Evolutionary conservation across 2,113 vertebrate species (phyloP).

Genomic region (Puntigrus tetrazona): DNA sequence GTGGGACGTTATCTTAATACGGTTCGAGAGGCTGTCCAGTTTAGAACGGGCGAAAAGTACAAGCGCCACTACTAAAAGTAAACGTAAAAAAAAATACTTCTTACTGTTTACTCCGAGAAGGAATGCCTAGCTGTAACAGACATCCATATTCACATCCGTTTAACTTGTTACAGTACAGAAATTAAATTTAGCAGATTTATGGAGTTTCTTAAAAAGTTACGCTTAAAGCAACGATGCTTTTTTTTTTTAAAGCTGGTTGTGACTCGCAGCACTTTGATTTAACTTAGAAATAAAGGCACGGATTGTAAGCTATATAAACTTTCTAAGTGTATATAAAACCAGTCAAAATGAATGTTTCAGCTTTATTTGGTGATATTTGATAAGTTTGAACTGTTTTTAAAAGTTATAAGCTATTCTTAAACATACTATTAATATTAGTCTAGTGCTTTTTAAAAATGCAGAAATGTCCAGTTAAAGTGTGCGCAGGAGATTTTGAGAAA

Average conservation of each 20-base stretch:
- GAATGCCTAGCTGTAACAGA: background rate
- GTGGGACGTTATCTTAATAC: slow-evolving; percentile 54
- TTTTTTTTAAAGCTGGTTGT: background rate
- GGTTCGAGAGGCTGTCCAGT: slow-evolving; percentile 19
- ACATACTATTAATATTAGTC: background rate
- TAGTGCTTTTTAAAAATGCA: background rate
- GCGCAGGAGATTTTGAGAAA: background rate
- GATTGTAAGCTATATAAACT: too few relatives aligned
- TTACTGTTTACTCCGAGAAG: background rate
- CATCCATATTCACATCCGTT: background rate
- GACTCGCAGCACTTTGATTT: background rate
- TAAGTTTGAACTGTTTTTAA: background rate
- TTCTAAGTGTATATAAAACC: background rate
- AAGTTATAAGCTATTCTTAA: background rate
- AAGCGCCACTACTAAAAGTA: background rate
- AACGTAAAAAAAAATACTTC: background rate
- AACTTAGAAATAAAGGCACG: background rate
- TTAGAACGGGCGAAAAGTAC: background rate
- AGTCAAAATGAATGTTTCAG: background rate
- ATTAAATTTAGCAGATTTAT: background rate
- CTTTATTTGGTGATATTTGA: background rate
- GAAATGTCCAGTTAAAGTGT: background rate
- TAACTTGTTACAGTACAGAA: background rate
- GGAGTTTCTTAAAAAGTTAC: background rate
- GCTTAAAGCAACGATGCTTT: background rate